Evolutionary conservation across 2,888 invertebrate genomes (phyloP).

Genomic region (Mesochorus sp.): DNA sequence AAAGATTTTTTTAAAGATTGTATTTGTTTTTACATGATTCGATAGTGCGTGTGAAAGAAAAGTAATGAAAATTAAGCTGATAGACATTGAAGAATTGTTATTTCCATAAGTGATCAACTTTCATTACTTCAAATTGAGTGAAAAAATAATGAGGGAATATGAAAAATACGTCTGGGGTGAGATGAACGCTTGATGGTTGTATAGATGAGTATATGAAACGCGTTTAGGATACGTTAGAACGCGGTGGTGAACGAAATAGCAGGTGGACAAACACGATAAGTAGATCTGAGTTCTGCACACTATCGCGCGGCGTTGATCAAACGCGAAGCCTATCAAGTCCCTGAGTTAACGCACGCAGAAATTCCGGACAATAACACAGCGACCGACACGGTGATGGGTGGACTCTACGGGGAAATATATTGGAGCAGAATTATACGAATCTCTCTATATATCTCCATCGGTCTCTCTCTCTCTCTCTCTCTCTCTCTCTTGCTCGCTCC

Average conservation of each 20-base stretch:
- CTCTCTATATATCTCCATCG: too few species aligned
- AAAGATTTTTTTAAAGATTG: too few species aligned
- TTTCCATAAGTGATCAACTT: too few species aligned
- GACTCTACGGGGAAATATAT: conserved; percentile 6
- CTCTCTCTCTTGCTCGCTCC: too few species aligned
- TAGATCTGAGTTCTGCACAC: conserved; percentile 2
- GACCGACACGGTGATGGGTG: neutral
- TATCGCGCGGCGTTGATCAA: conserved; percentile 41
- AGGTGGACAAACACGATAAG: conserved; percentile 43
- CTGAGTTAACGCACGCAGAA: neutral
- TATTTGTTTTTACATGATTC: too few species aligned
- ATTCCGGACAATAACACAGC: neutral
- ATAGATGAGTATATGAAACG: conserved; percentile 29
- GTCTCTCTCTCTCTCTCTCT: too few species aligned
- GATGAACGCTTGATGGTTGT: neutral
- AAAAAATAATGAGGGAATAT: too few species aligned
- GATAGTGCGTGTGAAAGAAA: too few species aligned
- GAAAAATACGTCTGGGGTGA: too few species aligned
- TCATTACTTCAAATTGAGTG: too few species aligned
- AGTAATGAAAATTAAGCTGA: too few species aligned
- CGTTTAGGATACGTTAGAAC: neutral
- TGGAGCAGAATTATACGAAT: conserved; percentile 22
- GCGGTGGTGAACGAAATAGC: conserved; percentile 24
- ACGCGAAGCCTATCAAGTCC: conserved; percentile 34
- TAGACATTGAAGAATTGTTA: too few species aligned